Conservation (phyloP, 2,888 invertebrate species). For the Drosophila limbata region DNA sequence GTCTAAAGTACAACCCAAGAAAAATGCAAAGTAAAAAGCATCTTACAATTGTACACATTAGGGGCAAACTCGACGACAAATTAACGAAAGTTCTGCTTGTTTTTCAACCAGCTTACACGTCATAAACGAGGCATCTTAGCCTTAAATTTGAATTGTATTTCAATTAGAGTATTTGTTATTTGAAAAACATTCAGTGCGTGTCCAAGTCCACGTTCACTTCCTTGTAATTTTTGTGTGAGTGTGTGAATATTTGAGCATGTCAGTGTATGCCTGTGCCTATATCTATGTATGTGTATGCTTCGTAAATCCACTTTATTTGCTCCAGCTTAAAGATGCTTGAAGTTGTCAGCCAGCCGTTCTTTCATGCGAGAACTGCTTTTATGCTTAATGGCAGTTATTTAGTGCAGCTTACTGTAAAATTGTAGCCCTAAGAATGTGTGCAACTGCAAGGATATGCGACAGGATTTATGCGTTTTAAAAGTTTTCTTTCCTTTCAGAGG, state of each 20-base stretch:
- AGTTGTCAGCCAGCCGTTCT: slow-evolving; percentile 67
- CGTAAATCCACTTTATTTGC: slow-evolving; percentile 76
- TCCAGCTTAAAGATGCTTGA: slow-evolving; percentile 67
- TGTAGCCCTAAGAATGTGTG: slow-evolving; percentile 49
- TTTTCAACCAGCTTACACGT: slow-evolving; percentile 37
- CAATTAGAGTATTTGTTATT: neutral
- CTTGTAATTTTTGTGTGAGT: slow-evolving; percentile 18
- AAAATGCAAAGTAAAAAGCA: slow-evolving; percentile 47
- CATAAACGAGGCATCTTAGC: slow-evolving; percentile 43
- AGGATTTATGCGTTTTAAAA: slow-evolving; percentile 61
- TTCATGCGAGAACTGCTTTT: slow-evolving; percentile 81
- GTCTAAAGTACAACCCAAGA: slow-evolving; percentile 61
- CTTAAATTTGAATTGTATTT: slow-evolving; percentile 39
- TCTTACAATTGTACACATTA: slow-evolving; percentile 75
- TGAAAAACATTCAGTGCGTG: neutral
- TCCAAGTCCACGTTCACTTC: neutral
- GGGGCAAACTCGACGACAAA: slow-evolving; percentile 50
- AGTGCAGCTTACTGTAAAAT: slow-evolving; percentile 80
- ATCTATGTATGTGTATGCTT: slow-evolving; percentile 32
- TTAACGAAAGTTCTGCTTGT: slow-evolving; percentile 68
- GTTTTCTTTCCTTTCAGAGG: neutral
- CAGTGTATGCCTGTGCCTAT: slow-evolving; percentile 11
- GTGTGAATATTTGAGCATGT: slow-evolving; percentile 30
- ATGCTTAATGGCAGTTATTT: slow-evolving; percentile 81
- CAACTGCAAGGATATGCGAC: slow-evolving; percentile 30